These are phyloP conservation scores for Chrysina gloriosa DNA, from an alignment of 2,888 invertebrate genomes.

Conservation along the genomic window DNA sequence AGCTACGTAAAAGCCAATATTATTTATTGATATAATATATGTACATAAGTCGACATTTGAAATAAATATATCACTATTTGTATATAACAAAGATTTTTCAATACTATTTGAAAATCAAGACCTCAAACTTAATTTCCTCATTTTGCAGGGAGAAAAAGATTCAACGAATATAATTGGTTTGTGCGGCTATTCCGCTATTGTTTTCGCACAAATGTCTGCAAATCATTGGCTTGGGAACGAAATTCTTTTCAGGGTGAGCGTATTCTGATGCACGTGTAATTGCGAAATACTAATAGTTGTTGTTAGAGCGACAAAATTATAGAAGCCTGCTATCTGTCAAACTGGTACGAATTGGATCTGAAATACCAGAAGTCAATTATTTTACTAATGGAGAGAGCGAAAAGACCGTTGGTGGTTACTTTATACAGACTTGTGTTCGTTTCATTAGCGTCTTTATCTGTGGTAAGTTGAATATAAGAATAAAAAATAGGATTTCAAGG, in stretches of 20 bases:
- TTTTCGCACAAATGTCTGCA: conserved; percentile 26
- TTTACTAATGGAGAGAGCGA: conserved; percentile 31
- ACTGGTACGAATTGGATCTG: conserved; percentile 23
- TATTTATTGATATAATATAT: too few relatives aligned
- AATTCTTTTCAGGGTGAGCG: conserved; percentile 24
- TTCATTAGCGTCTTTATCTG: conserved; percentile 13
- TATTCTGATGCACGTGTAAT: neutral
- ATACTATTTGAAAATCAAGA: too few relatives aligned
- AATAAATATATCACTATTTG: too few relatives aligned
- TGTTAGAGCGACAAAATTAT: conserved; percentile 26
- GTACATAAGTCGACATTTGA: too few relatives aligned
- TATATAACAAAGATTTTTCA: too few relatives aligned
- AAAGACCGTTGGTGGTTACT: conserved; percentile 21
- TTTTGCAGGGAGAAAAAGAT: neutral
- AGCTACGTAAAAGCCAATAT: too few relatives aligned
- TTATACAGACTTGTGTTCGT: conserved; percentile 14
- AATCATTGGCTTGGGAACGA: conserved; percentile 38
- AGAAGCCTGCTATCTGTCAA: conserved; percentile 25
- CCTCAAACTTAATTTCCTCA: too few relatives aligned
- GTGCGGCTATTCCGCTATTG: conserved; percentile 3
- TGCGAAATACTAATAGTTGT: neutral
- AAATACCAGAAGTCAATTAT: conserved; percentile 14
- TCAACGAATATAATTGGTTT: conserved; percentile 1
- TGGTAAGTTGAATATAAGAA: too few relatives aligned
- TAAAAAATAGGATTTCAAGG: too few relatives aligned